These are phyloP conservation scores for Cinclus mexicanus DNA, from an alignment of 2,113 vertebrate genomes.

Conservation along the genomic window DNA sequence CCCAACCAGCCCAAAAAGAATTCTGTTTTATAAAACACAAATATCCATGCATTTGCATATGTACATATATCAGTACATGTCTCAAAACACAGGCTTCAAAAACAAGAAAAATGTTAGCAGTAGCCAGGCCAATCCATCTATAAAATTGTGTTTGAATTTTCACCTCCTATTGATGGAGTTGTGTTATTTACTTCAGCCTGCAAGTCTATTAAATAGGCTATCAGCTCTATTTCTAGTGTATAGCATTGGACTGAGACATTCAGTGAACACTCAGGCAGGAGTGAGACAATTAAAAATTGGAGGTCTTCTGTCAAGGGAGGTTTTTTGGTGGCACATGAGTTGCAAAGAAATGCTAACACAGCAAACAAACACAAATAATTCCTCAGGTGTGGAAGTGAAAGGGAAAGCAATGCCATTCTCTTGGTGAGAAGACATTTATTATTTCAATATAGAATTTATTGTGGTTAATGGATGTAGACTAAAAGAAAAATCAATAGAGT, in stretches of 20 bases:
- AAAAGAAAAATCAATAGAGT: slow-evolving; percentile 9
- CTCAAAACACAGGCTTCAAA: neutral
- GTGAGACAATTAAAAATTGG: neutral
- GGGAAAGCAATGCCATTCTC: neutral
- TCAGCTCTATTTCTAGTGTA: neutral
- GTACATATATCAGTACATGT: no score
- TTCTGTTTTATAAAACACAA: neutral
- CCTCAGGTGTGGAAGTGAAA: neutral
- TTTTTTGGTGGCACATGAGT: neutral
- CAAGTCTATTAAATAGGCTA: neutral
- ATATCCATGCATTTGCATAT: neutral
- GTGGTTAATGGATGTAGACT: neutral
- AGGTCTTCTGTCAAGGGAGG: neutral
- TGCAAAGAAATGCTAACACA: neutral
- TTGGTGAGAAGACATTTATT: slow-evolving; percentile 13
- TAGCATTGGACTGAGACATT: neutral
- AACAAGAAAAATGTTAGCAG: neutral
- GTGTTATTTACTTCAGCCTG: neutral
- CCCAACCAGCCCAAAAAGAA: neutral
- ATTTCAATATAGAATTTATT: slow-evolving; percentile 47
- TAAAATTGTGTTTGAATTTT: neutral
- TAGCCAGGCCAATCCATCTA: neutral
- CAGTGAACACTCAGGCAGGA: neutral
- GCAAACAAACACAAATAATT: slow-evolving; percentile 28
- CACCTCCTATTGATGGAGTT: neutral